Evolutionary conservation across 2,888 invertebrate genomes (phyloP), one percentile per base, ranked within the genome.

Genomic region (Agrotis exclamationis): DNA sequence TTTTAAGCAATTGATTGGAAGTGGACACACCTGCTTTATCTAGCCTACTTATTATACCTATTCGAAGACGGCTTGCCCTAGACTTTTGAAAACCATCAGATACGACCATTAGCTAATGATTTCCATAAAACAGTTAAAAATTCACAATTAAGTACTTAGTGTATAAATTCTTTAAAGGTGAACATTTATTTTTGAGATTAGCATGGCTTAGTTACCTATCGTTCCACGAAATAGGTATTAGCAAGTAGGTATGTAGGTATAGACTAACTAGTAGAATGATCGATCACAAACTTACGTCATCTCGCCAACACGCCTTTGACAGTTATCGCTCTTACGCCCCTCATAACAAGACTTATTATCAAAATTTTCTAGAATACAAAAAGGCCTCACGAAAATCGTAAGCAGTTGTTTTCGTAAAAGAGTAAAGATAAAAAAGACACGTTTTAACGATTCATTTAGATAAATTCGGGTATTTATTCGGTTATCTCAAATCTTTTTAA

Each of bases 361-460:
- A 47, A 13, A 45, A 0, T 48, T 53, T 60, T 54, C n/a, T 53
- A 28, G 11, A 48, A 56, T 57, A 24, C 13, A 0, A 53, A 63
- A 54, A 24, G 13, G 3, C 9, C 0, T 48, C 53, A 22, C 44
- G 9, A 50, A 69, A 70, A 50, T 54, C 28, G 0, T 63, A 56
- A 18, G 50, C 24, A 62, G 14, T 76, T 80, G 80, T 80, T 79
- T 72, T 79, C 18, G 65, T 33, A 28, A 71, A 67, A 71, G 58
- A 70, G 28, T 57, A 63, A 53, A 70, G 74, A 79, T 76, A 70
- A 70, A 67, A 62, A 60, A 54, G 11, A 69, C 70, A 53, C 48
- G 65, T 70, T 63, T 67, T 64, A 70, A 74, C 65, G 66, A 74
- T 70, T 64, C 24, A 75, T 77, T 76, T 63, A 66, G 75, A 82